Conservation (phyloP, 2,888 invertebrate species). For the Xestia xanthographa region DNA sequence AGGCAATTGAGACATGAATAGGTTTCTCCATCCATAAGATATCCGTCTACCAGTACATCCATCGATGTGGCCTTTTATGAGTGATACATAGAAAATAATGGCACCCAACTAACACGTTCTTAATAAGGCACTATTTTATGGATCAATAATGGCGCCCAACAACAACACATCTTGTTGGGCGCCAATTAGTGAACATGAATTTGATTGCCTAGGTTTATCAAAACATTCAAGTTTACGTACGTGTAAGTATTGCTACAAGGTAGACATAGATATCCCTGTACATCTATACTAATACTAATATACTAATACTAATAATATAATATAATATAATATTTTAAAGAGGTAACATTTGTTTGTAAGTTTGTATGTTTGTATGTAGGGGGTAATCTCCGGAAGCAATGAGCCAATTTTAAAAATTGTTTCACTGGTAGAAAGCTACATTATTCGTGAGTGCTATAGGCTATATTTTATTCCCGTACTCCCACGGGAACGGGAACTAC, state of each 20-base stretch:
- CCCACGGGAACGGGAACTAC: too few species aligned
- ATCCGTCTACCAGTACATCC: not conserved
- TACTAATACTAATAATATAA: too few species aligned
- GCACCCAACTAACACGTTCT: not conserved
- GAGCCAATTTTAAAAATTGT: too few species aligned
- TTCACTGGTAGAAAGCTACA: too few species aligned
- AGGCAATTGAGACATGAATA: not conserved
- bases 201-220: not conserved
- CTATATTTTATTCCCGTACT: too few species aligned
- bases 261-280: not conserved
- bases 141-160: slow-evolving; percentile 38
- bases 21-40: not conserved
- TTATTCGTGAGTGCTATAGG: too few species aligned
- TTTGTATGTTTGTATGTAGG: too few species aligned
- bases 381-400: too few species aligned
- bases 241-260: not conserved
- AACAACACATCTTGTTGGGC: slow-evolving; percentile 18
- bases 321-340: too few species aligned
- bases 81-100: not conserved
- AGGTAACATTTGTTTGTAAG: too few species aligned
- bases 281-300: too few species aligned
- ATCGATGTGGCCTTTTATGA: not conserved
- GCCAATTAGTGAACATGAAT: not conserved
- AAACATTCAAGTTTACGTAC: not conserved
- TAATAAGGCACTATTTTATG: not conserved